A percentile compares a stretch with the other conserved stretches of the same genome.
Evolutionary conservation across 2,888 invertebrate genomes (phyloP).

Genomic region (Arctia plantaginis): DNA sequence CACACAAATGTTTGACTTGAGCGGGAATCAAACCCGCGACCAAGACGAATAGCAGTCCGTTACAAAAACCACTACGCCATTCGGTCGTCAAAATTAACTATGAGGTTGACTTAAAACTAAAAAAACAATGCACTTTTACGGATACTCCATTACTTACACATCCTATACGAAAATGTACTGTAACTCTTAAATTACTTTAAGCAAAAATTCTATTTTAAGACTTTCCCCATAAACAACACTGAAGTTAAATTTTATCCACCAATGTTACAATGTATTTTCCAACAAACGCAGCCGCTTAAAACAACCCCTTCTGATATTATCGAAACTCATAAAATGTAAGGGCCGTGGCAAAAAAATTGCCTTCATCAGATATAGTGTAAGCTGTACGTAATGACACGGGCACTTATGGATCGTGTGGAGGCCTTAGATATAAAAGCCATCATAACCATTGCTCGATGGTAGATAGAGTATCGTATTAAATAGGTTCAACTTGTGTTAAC

Average conservation of each 20-base stretch:
- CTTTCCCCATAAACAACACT: not conserved
- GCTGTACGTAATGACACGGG: conserved; percentile 11
- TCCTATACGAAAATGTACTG: too few species aligned
- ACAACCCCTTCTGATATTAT: conserved; percentile 4
- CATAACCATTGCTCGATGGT: not conserved
- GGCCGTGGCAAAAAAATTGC: conserved; percentile 10
- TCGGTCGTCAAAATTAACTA: too few species aligned
- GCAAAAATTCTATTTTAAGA: not conserved
- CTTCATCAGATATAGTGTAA: conserved; percentile 13
- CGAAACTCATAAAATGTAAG: conserved; percentile 3
- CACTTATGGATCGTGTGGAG: conserved; percentile 8
- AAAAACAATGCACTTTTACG: not conserved
- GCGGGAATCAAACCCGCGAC: too few species aligned
- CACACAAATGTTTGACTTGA: too few species aligned
- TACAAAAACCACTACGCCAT: too few species aligned
- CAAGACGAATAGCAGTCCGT: too few species aligned
- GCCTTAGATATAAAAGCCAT: conserved; percentile 7
- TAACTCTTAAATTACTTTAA: not conserved
- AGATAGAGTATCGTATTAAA: not conserved
- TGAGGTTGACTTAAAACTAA: not conserved
- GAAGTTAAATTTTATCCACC: not conserved
- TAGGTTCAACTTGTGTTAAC: conserved; percentile 7
- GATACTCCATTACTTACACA: too few species aligned
- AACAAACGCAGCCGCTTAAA: conserved; percentile 4
- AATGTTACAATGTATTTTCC: not conserved